Evolutionary conservation across 23 tunicate genomes (phyloP).

Genomic region (Halocynthia aurantium): DNA sequence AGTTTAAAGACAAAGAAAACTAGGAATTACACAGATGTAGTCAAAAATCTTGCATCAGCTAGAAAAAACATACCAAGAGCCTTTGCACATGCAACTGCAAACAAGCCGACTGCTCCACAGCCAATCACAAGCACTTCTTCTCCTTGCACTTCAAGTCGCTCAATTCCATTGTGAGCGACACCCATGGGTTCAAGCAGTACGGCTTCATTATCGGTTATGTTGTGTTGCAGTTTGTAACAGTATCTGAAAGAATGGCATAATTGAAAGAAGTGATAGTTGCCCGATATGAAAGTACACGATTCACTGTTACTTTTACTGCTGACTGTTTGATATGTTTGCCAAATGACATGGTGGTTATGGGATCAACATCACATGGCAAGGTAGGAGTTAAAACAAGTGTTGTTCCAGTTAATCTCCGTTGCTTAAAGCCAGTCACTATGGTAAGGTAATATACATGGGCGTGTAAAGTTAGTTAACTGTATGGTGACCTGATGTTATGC

Average conservation of each 20-base stretch:
- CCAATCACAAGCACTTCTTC: constrained; percentile 93
- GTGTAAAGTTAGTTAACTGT: too few species aligned
- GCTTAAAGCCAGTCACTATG: too few species aligned
- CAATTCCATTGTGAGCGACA: constrained; percentile 94
- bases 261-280: too few species aligned
- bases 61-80: constrained; percentile 44
- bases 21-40: neutral
- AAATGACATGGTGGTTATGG: too few species aligned
- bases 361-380: too few species aligned
- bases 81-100: constrained; percentile 90
- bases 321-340: too few species aligned
- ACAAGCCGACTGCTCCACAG: constrained; percentile 94
- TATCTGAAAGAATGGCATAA: constrained; percentile 20
- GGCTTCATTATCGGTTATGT: constrained; percentile 80
- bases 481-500: too few species aligned
- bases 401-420: too few species aligned
- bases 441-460: too few species aligned
- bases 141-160: constrained; percentile 62
- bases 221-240: constrained; percentile 56
- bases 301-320: too few species aligned
- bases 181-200: constrained; percentile 98
- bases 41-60: neutral
- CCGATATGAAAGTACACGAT: too few species aligned
- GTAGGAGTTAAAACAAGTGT: too few species aligned
- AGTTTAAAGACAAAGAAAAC: neutral